A percentile compares a stretch with the other conserved stretches of the same genome.
phyloP scores from a whole-genome alignment of 2,888 invertebrate genomes.

The Xanthorhoe spadicearia region DNA sequence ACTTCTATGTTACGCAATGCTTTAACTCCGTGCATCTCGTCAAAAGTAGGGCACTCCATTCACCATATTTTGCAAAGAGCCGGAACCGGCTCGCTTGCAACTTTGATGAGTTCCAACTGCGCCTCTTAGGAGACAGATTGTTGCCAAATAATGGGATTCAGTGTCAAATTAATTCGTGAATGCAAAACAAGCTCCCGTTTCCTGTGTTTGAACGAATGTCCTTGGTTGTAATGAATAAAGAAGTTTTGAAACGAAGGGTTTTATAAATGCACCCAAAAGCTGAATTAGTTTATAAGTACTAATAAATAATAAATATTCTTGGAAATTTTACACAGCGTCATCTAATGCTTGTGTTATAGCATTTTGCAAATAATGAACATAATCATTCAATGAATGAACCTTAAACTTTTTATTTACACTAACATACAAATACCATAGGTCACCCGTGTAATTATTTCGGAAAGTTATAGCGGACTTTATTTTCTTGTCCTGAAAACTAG shows the following conservation, averaged over 20 bases:
- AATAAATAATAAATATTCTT: too few relatives aligned
- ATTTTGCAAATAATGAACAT: too few relatives aligned
- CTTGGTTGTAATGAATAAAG: neutral
- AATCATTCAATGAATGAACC: too few relatives aligned
- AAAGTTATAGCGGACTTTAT: too few relatives aligned
- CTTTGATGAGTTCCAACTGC: slow-evolving; percentile 48
- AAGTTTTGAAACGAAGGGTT: neutral
- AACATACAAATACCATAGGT: too few relatives aligned
- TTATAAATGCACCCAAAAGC: too few relatives aligned
- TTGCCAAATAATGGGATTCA: slow-evolving; percentile 35
- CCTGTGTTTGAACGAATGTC: neutral
- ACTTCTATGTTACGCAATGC: neutral
- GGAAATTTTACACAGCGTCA: too few relatives aligned
- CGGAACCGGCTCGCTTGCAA: slow-evolving; percentile 46
- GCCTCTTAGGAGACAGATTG: slow-evolving; percentile 32
- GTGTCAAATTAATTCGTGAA: slow-evolving; percentile 33
- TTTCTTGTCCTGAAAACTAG: too few relatives aligned
- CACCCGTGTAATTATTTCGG: too few relatives aligned
- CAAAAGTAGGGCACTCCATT: slow-evolving; percentile 52
- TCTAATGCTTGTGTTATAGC: too few relatives aligned
- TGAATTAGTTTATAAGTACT: too few relatives aligned
- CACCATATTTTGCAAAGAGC: slow-evolving; percentile 48
- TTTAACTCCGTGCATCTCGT: slow-evolving; percentile 23
- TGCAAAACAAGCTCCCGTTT: slow-evolving; percentile 21
- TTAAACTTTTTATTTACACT: too few relatives aligned